These are phyloP conservation scores for Drosophila neonasuta DNA, from an alignment of 2,888 invertebrate species.

Conservation along the genomic window DNA sequence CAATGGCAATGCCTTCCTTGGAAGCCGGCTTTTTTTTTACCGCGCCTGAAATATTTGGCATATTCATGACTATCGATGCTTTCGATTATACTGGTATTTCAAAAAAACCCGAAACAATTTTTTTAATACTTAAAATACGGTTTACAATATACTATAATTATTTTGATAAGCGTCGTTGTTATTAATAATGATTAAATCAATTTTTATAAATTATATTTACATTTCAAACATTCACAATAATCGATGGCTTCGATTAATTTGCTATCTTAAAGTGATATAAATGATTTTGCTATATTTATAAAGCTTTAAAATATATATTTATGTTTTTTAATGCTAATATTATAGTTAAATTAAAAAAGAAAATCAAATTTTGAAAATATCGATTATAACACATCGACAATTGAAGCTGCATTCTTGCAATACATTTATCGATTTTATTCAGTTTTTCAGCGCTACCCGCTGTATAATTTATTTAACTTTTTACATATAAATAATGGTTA, in stretches of 20 bases:
- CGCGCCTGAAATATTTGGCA: constrained; percentile 24
- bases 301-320: no score
- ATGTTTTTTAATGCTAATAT: no score
- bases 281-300: no score
- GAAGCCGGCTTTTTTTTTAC: constrained; percentile 38
- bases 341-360: no score
- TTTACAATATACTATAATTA: no score
- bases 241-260: no score
- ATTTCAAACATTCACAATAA: no score
- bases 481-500: constrained; percentile 36
- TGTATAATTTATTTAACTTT: constrained; percentile 58
- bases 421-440: constrained; percentile 33
- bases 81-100: constrained; percentile 14
- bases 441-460: constrained; percentile 39
- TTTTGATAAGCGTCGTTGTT: no score
- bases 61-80: constrained; percentile 27
- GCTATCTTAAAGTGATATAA: no score
- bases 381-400: not conserved
- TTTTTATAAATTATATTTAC: no score
- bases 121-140: no score
- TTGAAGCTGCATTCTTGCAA: not conserved
- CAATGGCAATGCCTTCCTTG: constrained; percentile 40
- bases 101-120: not conserved
- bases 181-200: no score
- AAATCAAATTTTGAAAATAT: not conserved